These are phyloP conservation scores for Sinelater perroti DNA, from an alignment of 2,888 invertebrate species.

Conservation along the genomic window DNA sequence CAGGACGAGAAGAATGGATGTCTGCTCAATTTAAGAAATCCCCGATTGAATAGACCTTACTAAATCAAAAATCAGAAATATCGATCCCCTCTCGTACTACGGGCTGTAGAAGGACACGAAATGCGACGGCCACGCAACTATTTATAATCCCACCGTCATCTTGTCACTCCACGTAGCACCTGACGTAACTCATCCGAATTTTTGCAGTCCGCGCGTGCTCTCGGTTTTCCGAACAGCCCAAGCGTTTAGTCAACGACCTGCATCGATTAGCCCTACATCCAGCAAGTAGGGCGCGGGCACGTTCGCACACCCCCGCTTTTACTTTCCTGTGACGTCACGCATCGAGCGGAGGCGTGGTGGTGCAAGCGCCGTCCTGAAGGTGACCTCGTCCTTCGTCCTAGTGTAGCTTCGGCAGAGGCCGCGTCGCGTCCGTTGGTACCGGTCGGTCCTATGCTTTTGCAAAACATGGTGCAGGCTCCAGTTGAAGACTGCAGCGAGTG, in stretches of 20 bases:
- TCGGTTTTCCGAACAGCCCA: too few species aligned
- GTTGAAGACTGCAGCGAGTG: constrained; percentile 6
- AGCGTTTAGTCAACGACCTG: constrained; percentile 3
- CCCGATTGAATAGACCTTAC: too few species aligned
- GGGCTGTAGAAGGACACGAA: too few species aligned
- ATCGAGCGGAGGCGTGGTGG: constrained; percentile 40
- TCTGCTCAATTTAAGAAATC: too few species aligned
- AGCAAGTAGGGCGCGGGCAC: constrained; percentile 1
- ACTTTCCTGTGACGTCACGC: constrained; percentile 39
- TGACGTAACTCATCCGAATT: not conserved
- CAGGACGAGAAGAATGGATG: too few species aligned
- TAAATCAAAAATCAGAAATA: too few species aligned
- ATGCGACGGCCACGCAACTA: too few species aligned
- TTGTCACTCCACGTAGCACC: not conserved
- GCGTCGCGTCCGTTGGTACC: constrained; percentile 18
- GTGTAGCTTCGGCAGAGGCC: constrained; percentile 22
- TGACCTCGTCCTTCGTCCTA: constrained; percentile 36
- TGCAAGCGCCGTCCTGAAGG: constrained; percentile 35
- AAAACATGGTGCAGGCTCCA: constrained; percentile 34
- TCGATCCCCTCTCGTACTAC: too few species aligned
- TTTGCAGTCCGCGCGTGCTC: not conserved
- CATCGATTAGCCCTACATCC: constrained; percentile 10
- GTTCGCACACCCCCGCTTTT: constrained; percentile 26
- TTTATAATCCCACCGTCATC: too few species aligned
- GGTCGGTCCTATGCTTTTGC: not conserved